Conservation (phyloP, 2,113 vertebrate species). For the Carollia perspicillata region DNA sequence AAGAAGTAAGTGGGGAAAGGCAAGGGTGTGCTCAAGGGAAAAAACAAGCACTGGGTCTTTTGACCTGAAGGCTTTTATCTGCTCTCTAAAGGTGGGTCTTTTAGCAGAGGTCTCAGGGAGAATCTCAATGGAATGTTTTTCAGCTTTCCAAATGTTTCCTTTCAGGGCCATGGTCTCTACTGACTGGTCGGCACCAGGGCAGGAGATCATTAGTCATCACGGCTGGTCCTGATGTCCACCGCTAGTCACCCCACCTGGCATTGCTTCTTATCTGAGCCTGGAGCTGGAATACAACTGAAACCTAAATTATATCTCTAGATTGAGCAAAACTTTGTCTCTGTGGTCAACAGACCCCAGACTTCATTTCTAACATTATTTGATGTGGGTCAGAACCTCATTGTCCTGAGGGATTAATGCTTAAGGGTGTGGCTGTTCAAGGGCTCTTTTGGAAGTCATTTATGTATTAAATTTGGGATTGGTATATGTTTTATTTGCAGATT, state of each 20-base stretch:
- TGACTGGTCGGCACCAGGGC: neutral
- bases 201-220: neutral
- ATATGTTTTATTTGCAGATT: neutral
- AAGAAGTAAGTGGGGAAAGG: neutral
- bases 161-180: neutral
- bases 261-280: neutral
- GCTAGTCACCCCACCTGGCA: neutral
- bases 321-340: neutral
- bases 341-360: neutral
- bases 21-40: neutral
- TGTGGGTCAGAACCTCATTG: neutral
- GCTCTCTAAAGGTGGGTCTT: neutral
- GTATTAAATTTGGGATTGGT: neutral
- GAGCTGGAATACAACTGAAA: too few species aligned
- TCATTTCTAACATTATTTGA: neutral
- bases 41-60: neutral
- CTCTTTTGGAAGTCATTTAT: neutral
- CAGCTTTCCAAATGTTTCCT: neutral
- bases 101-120: neutral
- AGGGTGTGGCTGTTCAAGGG: neutral
- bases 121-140: neutral
- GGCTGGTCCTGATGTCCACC: neutral
- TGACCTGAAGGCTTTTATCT: neutral
- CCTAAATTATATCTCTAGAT: too few species aligned
- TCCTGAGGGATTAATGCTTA: neutral